Conservation (phyloP, 30 jellyfish, hydroid and myxozoan species). For the Aurelia aurita region DNA sequence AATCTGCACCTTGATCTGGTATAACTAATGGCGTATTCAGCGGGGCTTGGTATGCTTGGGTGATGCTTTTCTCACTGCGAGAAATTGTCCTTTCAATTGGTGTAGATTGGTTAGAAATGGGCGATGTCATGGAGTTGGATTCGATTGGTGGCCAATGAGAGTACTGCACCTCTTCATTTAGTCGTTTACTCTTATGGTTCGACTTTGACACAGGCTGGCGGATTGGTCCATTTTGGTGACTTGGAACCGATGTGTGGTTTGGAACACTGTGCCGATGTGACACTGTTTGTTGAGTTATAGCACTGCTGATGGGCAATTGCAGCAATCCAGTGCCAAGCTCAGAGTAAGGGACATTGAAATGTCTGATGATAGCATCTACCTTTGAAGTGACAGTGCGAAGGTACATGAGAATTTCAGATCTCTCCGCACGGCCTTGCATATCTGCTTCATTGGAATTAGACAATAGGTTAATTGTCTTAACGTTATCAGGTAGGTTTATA, state of each 20-base stretch:
- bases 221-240: not conserved
- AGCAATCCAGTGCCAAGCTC: conserved; percentile 9
- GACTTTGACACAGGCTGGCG: not conserved
- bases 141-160: conserved; percentile 9
- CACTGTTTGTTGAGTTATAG: not conserved
- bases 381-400: conserved; percentile 73
- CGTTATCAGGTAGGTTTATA: conserved; percentile 40
- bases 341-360: conserved; percentile 83
- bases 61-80: not conserved
- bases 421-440: conserved; percentile 11
- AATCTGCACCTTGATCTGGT: not conserved
- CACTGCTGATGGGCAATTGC: not conserved
- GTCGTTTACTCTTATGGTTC: not conserved
- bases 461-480: conserved; percentile 45
- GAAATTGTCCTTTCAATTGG: not conserved
- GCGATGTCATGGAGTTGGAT: no score
- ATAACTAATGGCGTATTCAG: not conserved
- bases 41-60: not conserved
- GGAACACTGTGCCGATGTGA: not conserved
- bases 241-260: conserved; percentile 6
- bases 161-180: not conserved
- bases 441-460: conserved; percentile 2
- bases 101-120: not conserved
- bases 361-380: conserved; percentile 85
- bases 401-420: conserved; percentile 42